Evolutionary conservation across 2,113 vertebrate species (phyloP).

Genomic region (Bothrops jararaca): DNA sequence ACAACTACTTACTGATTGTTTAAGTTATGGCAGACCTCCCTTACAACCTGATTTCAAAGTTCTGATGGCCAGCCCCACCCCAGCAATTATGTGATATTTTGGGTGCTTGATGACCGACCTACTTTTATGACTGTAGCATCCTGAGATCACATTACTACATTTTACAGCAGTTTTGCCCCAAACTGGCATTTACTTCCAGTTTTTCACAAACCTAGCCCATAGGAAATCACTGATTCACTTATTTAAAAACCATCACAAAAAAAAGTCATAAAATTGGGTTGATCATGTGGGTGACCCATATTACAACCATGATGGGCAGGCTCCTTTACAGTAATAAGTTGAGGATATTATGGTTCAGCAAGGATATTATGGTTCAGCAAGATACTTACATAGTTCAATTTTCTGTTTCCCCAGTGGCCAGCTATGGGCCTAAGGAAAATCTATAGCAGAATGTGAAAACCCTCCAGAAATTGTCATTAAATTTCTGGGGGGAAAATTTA

Average conservation of each 20-base stretch:
- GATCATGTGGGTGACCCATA: background rate
- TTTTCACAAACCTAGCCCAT: background rate
- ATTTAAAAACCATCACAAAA: background rate
- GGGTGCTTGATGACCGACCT: background rate
- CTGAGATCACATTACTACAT: background rate
- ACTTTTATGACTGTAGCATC: background rate
- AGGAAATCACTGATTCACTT: background rate
- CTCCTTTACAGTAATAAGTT: background rate
- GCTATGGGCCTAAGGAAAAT: background rate
- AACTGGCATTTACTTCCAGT: background rate
- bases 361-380: background rate
- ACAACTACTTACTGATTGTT: background rate
- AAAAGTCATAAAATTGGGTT: background rate
- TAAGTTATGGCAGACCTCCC: background rate
- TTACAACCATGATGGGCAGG: background rate
- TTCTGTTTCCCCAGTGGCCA: background rate
- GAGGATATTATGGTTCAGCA: background rate
- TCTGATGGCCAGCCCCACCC: no score
- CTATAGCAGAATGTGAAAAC: background rate
- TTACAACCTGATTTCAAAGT: background rate
- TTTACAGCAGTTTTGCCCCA: background rate
- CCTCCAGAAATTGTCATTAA: background rate
- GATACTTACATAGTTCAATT: background rate
- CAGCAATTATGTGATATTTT: background rate
- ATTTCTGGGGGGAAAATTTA: background rate